Base-by-base conservation (phyloP, 2,888 invertebrate genomes). In the Hypsopygia costalis region DNA sequence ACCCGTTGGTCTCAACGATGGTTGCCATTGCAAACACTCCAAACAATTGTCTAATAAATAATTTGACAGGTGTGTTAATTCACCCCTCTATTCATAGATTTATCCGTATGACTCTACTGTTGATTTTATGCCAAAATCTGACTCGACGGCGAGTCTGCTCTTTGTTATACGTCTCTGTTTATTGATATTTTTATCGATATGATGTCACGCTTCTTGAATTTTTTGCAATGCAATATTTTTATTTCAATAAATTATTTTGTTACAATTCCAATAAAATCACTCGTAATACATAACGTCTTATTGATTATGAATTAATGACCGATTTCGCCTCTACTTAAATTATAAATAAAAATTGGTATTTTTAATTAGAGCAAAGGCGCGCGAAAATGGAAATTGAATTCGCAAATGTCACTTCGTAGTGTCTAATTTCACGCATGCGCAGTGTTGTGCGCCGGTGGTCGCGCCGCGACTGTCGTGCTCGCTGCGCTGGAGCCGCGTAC, bases 1-100 rank as follows among this genome's bases (percentile, higher is more conserved):
- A 82, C 82, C 78, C 73, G 58, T 74, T 73, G 49, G 62, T 69
- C 56, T 79, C 69, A 51, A 81, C 53, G 53, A 71, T 56, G 32
- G 73, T 59, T 44, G 71, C 66, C 82, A 82, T 81, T 32, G 48
- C 25, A 46, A 51, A 60, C 51, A 58, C 41, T 41, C 16, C 16
- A 54, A 41, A 55, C 58, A 56, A 53, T 41, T 41, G 47, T 40
- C 42, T 47, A 47, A 61, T 57, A 57, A 62, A 61, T 54, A 50
- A 55, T 31, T 28, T 38, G 45, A 37, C 44, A 36, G 46, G 46
- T 41, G 46, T 53, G 49, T 58, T 61, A 59, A 56, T 60, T 60
- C 63, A 61, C 52, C 36, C 47, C 34, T 48, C 39, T 63, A 58
- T 63, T 58, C 58, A 52, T 55, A 60, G 55, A 63, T 55, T 50